Percentiles rank a stretch among this genome's conserved stretches.
phyloP scores from a whole-genome alignment of 2,888 invertebrate genomes.

The Agrenia bidenticulata region DNA sequence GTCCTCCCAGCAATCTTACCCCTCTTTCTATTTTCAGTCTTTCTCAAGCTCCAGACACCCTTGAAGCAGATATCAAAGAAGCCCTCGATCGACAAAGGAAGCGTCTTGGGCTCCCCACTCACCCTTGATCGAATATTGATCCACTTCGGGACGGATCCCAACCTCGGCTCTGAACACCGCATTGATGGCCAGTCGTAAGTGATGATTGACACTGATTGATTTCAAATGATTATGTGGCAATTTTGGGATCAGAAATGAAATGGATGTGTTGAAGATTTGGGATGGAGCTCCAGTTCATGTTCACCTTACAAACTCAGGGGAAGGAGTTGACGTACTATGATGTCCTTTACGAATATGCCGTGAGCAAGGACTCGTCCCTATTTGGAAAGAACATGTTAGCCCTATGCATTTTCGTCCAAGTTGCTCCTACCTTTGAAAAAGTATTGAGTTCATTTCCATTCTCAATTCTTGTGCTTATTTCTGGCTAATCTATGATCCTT shows the following conservation, averaged over 20 bases:
- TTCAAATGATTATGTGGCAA: background rate
- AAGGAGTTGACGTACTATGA: background rate
- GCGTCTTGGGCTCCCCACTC: slow-evolving; percentile 1
- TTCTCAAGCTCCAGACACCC: slow-evolving; percentile 19
- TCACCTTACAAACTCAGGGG: background rate
- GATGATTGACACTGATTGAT: too few relatives aligned
- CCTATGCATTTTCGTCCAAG: slow-evolving; percentile 22
- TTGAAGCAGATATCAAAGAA: background rate
- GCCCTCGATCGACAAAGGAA: slow-evolving; percentile 20
- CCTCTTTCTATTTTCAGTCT: slow-evolving; percentile 17
- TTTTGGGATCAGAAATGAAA: too few relatives aligned
- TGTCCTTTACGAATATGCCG: background rate
- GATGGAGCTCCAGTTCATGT: slow-evolving; percentile 26
- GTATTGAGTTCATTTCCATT: too few relatives aligned
- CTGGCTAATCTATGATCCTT: too few relatives aligned
- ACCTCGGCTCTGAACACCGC: slow-evolving; percentile 14
- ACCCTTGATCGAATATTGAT: slow-evolving; percentile 17
- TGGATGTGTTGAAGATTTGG: slow-evolving; percentile 16
- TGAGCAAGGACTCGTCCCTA: background rate
- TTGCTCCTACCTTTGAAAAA: background rate
- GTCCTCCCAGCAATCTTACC: too few relatives aligned
- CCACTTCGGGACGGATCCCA: slow-evolving; percentile 5
- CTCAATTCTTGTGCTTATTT: too few relatives aligned
- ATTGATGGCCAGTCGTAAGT: slow-evolving; percentile 15
- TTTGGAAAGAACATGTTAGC: slow-evolving; percentile 4